Percentiles rank a stretch among this genome's conserved stretches.
Conservation (phyloP, 2,797 vertebrate genomes). For the Rhincodon typus region DNA sequence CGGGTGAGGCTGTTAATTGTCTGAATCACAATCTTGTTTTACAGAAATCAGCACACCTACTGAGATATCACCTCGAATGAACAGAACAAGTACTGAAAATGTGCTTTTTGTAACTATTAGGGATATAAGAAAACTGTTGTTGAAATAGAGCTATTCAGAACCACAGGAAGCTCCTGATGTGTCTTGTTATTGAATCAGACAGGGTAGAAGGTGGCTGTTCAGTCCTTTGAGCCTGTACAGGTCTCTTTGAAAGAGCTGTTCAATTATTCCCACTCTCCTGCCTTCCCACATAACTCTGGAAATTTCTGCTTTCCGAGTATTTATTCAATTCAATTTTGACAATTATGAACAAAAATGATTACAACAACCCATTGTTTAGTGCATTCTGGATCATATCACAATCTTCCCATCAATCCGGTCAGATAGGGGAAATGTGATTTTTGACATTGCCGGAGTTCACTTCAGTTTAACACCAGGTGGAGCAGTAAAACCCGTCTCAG, state of each 20-base stretch:
- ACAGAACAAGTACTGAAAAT: not conserved
- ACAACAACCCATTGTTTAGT: too few relatives aligned
- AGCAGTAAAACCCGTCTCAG: too few relatives aligned
- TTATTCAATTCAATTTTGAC: not conserved
- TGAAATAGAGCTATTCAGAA: not conserved
- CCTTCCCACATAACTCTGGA: not conserved
- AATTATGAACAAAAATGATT: not conserved
- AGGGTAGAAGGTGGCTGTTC: not conserved
- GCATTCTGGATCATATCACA: too few relatives aligned
- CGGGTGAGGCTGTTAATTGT: too few relatives aligned
- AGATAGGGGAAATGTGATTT: not conserved
- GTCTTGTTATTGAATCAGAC: not conserved
- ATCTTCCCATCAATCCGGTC: not conserved
- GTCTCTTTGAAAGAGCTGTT: not conserved
- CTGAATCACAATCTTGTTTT: not conserved
- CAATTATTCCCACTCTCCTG: not conserved
- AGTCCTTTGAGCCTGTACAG: not conserved
- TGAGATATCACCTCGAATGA: not conserved
- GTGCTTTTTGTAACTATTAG: not conserved
- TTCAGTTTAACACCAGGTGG: too few relatives aligned
- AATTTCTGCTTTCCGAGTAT: not conserved
- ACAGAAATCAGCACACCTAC: not conserved
- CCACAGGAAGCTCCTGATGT: not conserved
- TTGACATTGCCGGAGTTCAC: not conserved
- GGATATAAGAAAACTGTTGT: not conserved